Percentiles rank a stretch among this genome's conserved stretches.
Evolutionary conservation across 2,113 vertebrate species (phyloP).

Genomic region (Castor canadensis): DNA sequence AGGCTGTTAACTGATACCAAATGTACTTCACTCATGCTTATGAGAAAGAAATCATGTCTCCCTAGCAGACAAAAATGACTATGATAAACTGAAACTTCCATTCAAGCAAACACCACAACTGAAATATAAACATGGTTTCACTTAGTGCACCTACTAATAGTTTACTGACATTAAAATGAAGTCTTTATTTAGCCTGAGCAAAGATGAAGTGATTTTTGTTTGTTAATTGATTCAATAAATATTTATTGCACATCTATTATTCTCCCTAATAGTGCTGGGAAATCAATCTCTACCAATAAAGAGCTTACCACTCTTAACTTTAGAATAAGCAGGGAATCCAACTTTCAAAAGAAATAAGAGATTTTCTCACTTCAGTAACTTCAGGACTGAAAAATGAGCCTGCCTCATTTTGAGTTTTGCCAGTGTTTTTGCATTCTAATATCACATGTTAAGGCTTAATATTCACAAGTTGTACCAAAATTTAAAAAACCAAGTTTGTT

Average conservation of each 20-base stretch:
- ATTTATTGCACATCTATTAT: neutral
- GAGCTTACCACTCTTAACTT: neutral
- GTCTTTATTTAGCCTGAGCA: constrained; percentile 14
- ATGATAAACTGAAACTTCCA: neutral
- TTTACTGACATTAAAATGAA: neutral
- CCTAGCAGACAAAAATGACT: neutral
- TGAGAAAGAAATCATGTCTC: neutral
- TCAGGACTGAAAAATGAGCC: neutral
- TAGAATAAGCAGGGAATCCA: constrained; percentile 10
- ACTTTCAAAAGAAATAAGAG: constrained; percentile 51
- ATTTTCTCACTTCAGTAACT: constrained; percentile 15
- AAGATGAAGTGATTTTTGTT: neutral
- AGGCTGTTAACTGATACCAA: neutral
- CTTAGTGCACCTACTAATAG: neutral
- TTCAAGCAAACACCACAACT: neutral
- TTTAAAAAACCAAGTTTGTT: neutral
- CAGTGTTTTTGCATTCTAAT: neutral
- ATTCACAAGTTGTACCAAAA: neutral
- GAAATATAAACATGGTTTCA: constrained; percentile 2
- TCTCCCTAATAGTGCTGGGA: neutral
- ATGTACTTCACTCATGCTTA: neutral
- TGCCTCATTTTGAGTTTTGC: neutral
- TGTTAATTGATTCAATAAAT: constrained; percentile 4
- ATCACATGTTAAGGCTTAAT: constrained; percentile 6
- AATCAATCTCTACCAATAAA: neutral